Evolutionary conservation across 92 coral and sea anemone species (phyloP), one percentile per base, ranked within the genome.

Genomic region (Hydrozoanthus gracilis): DNA sequence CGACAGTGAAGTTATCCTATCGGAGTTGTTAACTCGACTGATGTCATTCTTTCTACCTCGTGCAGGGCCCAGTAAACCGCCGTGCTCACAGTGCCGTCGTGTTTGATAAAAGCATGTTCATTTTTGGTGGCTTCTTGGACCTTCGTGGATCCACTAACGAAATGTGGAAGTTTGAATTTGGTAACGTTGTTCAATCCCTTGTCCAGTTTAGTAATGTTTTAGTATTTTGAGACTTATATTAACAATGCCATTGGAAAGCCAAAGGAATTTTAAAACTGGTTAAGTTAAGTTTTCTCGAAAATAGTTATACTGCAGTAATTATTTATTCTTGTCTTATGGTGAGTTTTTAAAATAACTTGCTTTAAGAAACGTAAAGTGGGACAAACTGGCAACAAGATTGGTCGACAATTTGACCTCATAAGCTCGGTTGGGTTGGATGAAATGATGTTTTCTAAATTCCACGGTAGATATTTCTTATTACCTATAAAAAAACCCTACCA

Each of bases 61-160:
- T 14, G 49, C 88, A 97, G 99, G 95, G 95, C 49, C 99, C 99
- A 44, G 89, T 90, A 13, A 97, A 93, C 65, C 92, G 99, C 14
- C 96, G 98, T 6, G 91, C 93, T 18, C 99, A 97, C 85, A 79
- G 97, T 10, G 95, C 99, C 4, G 98, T 97, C 46, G 78, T 90
- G 3, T 91, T 88, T 69, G 97, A 92, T 17, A 91, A 88, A 51
- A 89, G 89, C 51, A 93, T 97, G 98, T 97, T 86, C 77, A 87
- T 97, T 4, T 97, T 97, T 91, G 99, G 99, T 71, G 99, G 99
- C 7, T 91, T 93, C 17, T 88, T 97, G 77, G 99, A 97, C 68
- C 89, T 97, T 44, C 95, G 98, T 86, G 98, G 99, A 45, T 96
- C 97, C 0, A 93, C 93, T 8, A 84, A 83, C 69, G 98, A 97